A percentile compares a stretch with the other conserved stretches of the same genome.
Evolutionary conservation across 2,113 vertebrate genomes (phyloP).

Genomic region (Nyctibius bracteatus): DNA sequence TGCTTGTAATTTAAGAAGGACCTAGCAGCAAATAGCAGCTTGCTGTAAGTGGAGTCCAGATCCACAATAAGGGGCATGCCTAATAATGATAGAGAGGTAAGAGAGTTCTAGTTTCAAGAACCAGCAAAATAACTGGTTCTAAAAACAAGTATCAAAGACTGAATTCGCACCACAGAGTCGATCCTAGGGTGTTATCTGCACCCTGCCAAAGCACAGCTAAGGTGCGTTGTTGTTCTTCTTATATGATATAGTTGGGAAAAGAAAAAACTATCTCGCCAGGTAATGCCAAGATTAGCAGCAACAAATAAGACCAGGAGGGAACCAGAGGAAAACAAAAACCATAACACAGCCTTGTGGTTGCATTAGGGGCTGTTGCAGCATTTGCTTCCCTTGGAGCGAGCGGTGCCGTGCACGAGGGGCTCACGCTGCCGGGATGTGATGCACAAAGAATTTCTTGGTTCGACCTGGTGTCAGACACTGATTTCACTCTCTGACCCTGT

Average conservation of each 20-base stretch:
- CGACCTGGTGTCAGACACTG: background rate
- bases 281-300: background rate
- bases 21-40: background rate
- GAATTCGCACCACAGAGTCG: background rate
- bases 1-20: background rate
- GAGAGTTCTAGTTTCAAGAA: background rate
- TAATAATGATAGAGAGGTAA: background rate
- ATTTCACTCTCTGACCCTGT: background rate
- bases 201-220: background rate
- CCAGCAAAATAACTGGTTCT: background rate
- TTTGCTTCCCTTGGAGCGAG: background rate
- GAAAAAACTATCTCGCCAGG: background rate
- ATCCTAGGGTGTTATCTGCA: background rate
- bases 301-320: background rate
- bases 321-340: background rate
- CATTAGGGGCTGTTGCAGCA: background rate
- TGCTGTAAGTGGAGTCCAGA: background rate
- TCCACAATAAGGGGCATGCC: background rate
- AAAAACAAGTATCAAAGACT: background rate
- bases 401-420: background rate
- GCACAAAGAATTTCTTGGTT: background rate
- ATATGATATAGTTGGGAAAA: background rate
- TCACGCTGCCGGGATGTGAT: accelerated
- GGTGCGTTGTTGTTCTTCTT: background rate
- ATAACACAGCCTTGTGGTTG: background rate